Base-by-base conservation (phyloP, 2,888 invertebrate species). In the Lasiommata megera region DNA sequence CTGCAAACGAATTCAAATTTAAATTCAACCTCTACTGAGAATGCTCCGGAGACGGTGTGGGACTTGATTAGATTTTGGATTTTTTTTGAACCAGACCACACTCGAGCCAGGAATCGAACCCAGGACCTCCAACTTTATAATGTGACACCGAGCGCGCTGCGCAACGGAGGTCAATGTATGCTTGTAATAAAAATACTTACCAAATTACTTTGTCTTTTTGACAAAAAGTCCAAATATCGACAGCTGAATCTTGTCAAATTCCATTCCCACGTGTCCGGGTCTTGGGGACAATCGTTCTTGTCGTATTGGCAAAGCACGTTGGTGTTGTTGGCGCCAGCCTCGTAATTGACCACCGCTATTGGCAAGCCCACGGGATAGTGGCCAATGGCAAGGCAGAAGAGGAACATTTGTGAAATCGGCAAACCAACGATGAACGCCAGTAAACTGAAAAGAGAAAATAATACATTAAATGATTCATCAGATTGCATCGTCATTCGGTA, bases 361-460 rank as follows among this genome's bases (percentile, higher is more conserved):
- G 93, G 93, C 0, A 98, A 87, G 11, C 95, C 94, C 6, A 92
- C 87, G 0, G 97, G 97, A 76, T 96, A 96, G 75, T 95, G 95
- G n/a, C 97, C 97, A 68, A 97, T 96, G 12, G 97, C 95, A 50
- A 96, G 84, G 76, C 97, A 98, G 88, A 98, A 98, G 44, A 98
- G 84, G 17, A 97, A 88, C 73, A 96, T 96, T 89, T 98, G 97
- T 1, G 95, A 92, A 1, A 97, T 93, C 0, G 98, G 98, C 51
- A 98, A 90, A 11, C 95, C 94, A 63, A 97, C 94, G 67, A 98
- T 95, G 81, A 98, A 98, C 44, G 95, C 80, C 92, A 98, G 93
- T 36, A 97, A 93, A 0, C 96, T 96, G 73, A 61, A 58, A 34
- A 61, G 64, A 58, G 36, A 56, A 57, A 52, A 17, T n/a, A n/a